Evolutionary conservation across 53 echinoderm and acorn worm species (phyloP).

Genomic region (Holothuria leucospilota): DNA sequence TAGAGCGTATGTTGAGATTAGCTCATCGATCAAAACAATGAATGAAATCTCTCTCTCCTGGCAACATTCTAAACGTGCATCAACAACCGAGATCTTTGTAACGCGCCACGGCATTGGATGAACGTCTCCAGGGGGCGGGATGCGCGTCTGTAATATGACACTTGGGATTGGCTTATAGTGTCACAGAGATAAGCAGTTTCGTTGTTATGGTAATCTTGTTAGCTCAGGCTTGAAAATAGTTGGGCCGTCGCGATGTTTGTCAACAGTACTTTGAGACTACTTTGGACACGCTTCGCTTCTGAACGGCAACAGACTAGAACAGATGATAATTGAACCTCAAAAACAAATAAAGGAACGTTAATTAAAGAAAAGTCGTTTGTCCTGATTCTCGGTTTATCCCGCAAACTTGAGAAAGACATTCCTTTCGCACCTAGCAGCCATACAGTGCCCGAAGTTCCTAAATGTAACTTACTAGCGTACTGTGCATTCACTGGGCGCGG

Average conservation of each 20-base stretch:
- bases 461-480: too few species aligned
- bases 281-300: too few species aligned
- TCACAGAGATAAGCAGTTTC: neutral
- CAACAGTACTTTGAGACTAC: too few species aligned
- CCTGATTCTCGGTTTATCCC: too few species aligned
- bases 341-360: too few species aligned
- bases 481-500: too few species aligned
- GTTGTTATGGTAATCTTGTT: slow-evolving; percentile 41
- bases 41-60: slow-evolving; percentile 14
- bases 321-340: too few species aligned
- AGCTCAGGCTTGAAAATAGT: neutral
- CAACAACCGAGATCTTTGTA: slow-evolving; percentile 30
- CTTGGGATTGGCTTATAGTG: slow-evolving; percentile 37
- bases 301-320: too few species aligned
- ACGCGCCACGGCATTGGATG: slow-evolving; percentile 29
- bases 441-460: neutral
- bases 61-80: slow-evolving; percentile 28
- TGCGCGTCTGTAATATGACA: slow-evolving; percentile 47
- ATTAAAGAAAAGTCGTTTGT: too few species aligned
- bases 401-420: slow-evolving; percentile 23
- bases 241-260: too few species aligned
- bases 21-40: slow-evolving; percentile 28
- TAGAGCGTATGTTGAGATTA: slow-evolving; percentile 7
- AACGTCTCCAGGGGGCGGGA: slow-evolving; percentile 48
- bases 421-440: slow-evolving; percentile 24